Evolutionary conservation across 2,888 invertebrate genomes (phyloP).

Genomic region (Megamerina dolium): DNA sequence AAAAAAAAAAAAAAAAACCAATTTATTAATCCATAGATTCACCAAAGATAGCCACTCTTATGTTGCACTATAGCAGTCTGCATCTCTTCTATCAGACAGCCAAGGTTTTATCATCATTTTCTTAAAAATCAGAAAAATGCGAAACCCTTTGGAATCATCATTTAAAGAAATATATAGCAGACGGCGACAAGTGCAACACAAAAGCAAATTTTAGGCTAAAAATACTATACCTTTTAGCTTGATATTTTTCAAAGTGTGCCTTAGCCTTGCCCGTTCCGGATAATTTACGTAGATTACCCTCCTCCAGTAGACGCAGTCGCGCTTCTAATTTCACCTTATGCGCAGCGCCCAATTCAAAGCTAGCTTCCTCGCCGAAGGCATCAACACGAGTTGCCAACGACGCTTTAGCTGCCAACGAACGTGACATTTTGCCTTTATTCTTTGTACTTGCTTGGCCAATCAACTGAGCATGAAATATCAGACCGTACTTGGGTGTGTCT

Average conservation of each 20-base stretch:
- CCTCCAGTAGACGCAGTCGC: constrained; percentile 72
- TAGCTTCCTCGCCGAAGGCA: constrained; percentile 87
- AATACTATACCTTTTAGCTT: constrained; percentile 52
- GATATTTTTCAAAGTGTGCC: constrained; percentile 90
- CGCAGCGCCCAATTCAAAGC: constrained; percentile 78
- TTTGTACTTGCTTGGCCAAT: constrained; percentile 85
- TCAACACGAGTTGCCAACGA: constrained; percentile 86
- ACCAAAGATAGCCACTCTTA: no score
- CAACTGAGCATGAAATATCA: constrained; percentile 93
- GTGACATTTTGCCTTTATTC: constrained; percentile 89
- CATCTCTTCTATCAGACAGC: constrained; percentile 41
- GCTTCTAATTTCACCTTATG: constrained; percentile 85
- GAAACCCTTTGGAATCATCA: constrained; percentile 50
- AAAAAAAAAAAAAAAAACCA: no score
- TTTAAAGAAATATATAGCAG: constrained; percentile 27
- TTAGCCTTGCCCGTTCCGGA: constrained; percentile 86
- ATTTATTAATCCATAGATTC: neutral
- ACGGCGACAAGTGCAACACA: neutral
- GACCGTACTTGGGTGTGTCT: constrained; percentile 97
- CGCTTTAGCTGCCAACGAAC: constrained; percentile 96
- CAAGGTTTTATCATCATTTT: constrained; percentile 40
- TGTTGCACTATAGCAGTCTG: no score
- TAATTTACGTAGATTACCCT: constrained; percentile 72
- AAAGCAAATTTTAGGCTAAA: neutral
- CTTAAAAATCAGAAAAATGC: constrained; percentile 35